phyloP scores from a whole-genome alignment of 2,113 vertebrate genomes.

The Terrapene triunguis region DNA sequence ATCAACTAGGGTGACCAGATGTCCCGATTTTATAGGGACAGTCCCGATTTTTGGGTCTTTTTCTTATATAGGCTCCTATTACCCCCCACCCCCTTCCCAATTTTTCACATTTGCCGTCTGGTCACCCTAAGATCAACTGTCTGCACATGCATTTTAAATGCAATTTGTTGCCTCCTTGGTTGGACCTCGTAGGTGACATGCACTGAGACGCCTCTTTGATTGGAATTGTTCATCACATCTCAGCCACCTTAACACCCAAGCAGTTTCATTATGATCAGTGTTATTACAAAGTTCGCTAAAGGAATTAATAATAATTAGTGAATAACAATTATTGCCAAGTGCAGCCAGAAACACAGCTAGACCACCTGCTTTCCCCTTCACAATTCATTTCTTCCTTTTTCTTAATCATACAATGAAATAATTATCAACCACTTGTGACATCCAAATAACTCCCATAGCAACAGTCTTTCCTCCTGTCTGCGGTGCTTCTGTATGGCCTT shows the following conservation, averaged over 20 bases:
- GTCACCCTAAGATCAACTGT: background rate
- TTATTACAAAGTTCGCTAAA: slow-evolving; percentile 11
- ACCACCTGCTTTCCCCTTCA: slow-evolving; percentile 19
- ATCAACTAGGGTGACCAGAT: too few relatives aligned
- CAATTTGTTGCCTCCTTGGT: background rate
- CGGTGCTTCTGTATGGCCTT: background rate
- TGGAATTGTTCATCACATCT: background rate
- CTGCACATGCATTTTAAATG: background rate
- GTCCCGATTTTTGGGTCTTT: too few relatives aligned
- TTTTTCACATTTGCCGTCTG: too few relatives aligned
- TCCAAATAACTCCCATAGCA: slow-evolving; percentile 41
- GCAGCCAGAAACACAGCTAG: slow-evolving; percentile 30
- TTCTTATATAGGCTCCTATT: too few relatives aligned
- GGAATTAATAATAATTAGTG: slow-evolving; percentile 53
- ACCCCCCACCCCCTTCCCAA: too few relatives aligned
- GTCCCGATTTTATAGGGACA: too few relatives aligned
- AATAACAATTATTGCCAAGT: slow-evolving; percentile 1
- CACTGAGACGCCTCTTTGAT: background rate
- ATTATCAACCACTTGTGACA: slow-evolving; percentile 30
- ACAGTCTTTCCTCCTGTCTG: slow-evolving; percentile 19
- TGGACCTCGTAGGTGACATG: background rate
- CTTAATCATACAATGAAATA: slow-evolving; percentile 50
- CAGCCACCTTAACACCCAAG: background rate
- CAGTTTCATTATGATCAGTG: slow-evolving; percentile 9
- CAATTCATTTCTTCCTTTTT: slow-evolving; percentile 37